These are phyloP conservation scores for Beroe forskalii DNA, from an alignment of 37 sponge, comb jelly and placozoan species.

Conservation along the genomic window DNA sequence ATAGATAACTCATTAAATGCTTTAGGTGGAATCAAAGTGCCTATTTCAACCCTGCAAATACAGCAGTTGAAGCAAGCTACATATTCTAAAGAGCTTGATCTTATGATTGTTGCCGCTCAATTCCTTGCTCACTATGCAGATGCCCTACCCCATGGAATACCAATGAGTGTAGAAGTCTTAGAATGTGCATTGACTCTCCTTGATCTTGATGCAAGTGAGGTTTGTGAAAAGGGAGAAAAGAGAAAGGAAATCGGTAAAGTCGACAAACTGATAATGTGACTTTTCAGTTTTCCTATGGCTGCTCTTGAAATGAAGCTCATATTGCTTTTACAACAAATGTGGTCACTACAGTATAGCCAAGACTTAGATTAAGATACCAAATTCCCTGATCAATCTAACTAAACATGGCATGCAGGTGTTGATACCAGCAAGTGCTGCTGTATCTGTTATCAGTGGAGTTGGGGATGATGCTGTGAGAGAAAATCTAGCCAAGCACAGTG, in stretches of 20 bases:
- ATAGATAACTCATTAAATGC: no score
- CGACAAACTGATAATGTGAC: no score
- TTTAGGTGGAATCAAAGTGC: slow-evolving; percentile 21
- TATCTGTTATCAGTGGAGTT: slow-evolving; percentile 9
- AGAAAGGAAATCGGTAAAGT: no score
- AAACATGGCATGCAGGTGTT: no score
- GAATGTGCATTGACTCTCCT: slow-evolving; percentile 12
- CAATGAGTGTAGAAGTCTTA: background rate
- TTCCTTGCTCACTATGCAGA: slow-evolving; percentile 61
- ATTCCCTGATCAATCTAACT: no score
- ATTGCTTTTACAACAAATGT: no score
- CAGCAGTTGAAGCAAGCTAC: slow-evolving; percentile 18
- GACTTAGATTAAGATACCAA: no score
- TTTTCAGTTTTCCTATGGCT: no score
- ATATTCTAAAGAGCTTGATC: background rate
- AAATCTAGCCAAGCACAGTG: slow-evolving; percentile 30
- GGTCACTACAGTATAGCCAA: no score
- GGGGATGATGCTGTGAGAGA: slow-evolving; percentile 43
- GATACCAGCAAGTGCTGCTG: slow-evolving; percentile 32
- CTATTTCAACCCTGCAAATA: background rate
- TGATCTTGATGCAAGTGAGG: slow-evolving; percentile 25
- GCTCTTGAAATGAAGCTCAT: no score
- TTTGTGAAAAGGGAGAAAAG: no score
- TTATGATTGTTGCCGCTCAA: slow-evolving; percentile 43
- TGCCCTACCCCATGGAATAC: background rate